Percentiles rank a stretch among this genome's conserved stretches.
Conservation (phyloP, 2,113 vertebrate genomes). For the Chionodraco myersi region DNA sequence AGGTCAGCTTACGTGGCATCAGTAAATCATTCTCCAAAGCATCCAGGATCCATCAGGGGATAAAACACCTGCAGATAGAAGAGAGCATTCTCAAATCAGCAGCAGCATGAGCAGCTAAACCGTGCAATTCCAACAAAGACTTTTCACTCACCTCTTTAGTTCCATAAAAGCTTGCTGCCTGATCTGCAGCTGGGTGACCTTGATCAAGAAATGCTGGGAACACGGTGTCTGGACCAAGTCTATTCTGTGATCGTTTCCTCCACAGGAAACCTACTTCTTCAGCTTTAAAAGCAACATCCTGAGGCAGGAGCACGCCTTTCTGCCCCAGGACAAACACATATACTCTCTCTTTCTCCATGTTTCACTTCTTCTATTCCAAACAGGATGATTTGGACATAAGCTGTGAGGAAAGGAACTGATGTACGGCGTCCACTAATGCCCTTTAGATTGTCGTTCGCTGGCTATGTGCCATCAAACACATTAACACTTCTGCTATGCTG, state of each 20-base stretch:
- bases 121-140: background rate
- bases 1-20: background rate
- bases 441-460: slow-evolving; percentile 10
- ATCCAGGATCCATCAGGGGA: slow-evolving; percentile 46
- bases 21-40: slow-evolving; percentile 11
- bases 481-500: background rate
- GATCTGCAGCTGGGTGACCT: slow-evolving; percentile 54
- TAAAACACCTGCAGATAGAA: slow-evolving; percentile 32
- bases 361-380: slow-evolving; percentile 33
- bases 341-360: slow-evolving; percentile 56
- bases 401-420: slow-evolving; percentile 23
- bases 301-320: slow-evolving; percentile 81
- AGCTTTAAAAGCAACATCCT: slow-evolving; percentile 85
- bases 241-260: slow-evolving; percentile 82
- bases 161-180: slow-evolving; percentile 1
- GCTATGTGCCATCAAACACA: slow-evolving; percentile 13
- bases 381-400: slow-evolving; percentile 33
- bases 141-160: slow-evolving; percentile 42
- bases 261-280: slow-evolving; percentile 83
- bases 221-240: slow-evolving; percentile 69
- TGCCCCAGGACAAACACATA: slow-evolving; percentile 79
- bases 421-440: slow-evolving; percentile 25
- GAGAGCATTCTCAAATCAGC: background rate
- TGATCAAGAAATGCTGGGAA: slow-evolving; percentile 64
- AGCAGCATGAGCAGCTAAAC: slow-evolving; percentile 5